Evolutionary conservation across 2,797 vertebrate species (phyloP).

Genomic region (Remorina albescens): DNA sequence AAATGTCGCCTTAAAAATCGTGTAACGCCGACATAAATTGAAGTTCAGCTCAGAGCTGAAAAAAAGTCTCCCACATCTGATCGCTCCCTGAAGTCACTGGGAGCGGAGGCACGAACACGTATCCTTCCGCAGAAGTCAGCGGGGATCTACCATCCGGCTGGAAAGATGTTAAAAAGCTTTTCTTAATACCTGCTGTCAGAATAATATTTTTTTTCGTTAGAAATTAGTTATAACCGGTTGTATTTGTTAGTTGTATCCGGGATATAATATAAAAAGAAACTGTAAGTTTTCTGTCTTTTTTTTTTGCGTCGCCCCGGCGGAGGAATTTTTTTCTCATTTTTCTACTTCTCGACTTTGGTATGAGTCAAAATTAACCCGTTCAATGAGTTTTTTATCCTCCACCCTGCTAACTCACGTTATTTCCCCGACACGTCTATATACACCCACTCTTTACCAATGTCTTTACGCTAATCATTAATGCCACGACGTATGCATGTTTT

Average conservation of each 20-base stretch:
- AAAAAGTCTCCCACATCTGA: conserved; percentile 65
- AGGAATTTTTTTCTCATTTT: conserved; percentile 88
- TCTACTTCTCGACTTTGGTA: conserved; percentile 79
- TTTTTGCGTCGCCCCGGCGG: conserved; percentile 78
- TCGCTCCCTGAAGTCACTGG: conserved; percentile 59
- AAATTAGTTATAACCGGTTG: fast-evolving
- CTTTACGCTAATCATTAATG: background rate
- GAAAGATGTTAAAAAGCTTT: conserved; percentile 18
- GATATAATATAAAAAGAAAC: background rate
- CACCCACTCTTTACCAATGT: conserved; percentile 41
- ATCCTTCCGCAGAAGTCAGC: conserved; percentile 83
- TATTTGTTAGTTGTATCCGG: fast-evolving
- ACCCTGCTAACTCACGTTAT: conserved; percentile 52
- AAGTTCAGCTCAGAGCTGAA: background rate
- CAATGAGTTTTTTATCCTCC: conserved; percentile 48
- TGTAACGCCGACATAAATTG: conserved; percentile 19
- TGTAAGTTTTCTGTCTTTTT: conserved; percentile 39
- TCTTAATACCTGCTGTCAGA: background rate
- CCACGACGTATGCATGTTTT: background rate
- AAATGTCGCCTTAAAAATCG: background rate
- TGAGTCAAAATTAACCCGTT: conserved; percentile 88
- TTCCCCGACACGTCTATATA: conserved; percentile 56
- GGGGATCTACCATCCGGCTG: conserved; percentile 64
- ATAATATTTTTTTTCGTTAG: too few relatives aligned
- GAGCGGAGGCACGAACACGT: conserved; percentile 39